Evolutionary conservation across 2,888 invertebrate genomes (phyloP).

Genomic region (Helleia helle): DNA sequence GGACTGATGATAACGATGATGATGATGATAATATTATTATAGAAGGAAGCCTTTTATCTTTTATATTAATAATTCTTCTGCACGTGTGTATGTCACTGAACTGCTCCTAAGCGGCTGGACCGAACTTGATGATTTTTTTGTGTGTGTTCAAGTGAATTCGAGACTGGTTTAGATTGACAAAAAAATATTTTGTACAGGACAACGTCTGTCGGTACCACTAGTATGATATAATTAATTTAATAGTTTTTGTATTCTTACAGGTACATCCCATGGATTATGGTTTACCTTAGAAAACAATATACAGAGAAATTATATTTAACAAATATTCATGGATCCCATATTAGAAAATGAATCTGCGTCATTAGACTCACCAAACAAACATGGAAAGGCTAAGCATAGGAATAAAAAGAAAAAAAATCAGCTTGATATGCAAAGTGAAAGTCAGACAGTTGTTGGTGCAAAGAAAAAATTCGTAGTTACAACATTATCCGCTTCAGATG

Average conservation of each 20-base stretch:
- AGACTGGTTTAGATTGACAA: too few relatives aligned
- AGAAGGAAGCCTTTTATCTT: too few relatives aligned
- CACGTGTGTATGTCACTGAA: too few relatives aligned
- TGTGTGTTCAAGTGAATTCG: too few relatives aligned
- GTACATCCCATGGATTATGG: conserved; percentile 48
- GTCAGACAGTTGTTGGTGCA: conserved; percentile 60
- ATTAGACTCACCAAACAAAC: conserved; percentile 50
- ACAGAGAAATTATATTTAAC: conserved; percentile 28
- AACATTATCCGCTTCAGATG: conserved; percentile 47
- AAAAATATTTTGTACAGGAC: too few relatives aligned
- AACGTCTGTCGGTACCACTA: too few relatives aligned
- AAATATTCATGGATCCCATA: conserved; percentile 57
- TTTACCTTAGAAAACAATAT: conserved; percentile 42
- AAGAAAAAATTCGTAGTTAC: conserved; percentile 61
- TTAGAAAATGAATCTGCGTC: conserved; percentile 65
- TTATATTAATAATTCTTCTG: too few relatives aligned
- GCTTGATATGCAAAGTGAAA: conserved; percentile 39
- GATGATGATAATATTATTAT: too few relatives aligned
- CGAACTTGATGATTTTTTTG: too few relatives aligned
- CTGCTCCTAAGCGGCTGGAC: too few relatives aligned
- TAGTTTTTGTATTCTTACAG: conserved; percentile 40
- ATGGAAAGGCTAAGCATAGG: conserved; percentile 58
- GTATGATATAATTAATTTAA: too few relatives aligned
- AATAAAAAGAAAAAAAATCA: conserved; percentile 56
- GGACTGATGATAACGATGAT: too few relatives aligned